A percentile compares a stretch with the other conserved stretches of the same genome.
Evolutionary conservation across 2,113 vertebrate genomes (phyloP).

Genomic region (Mohoua ochrocephala): DNA sequence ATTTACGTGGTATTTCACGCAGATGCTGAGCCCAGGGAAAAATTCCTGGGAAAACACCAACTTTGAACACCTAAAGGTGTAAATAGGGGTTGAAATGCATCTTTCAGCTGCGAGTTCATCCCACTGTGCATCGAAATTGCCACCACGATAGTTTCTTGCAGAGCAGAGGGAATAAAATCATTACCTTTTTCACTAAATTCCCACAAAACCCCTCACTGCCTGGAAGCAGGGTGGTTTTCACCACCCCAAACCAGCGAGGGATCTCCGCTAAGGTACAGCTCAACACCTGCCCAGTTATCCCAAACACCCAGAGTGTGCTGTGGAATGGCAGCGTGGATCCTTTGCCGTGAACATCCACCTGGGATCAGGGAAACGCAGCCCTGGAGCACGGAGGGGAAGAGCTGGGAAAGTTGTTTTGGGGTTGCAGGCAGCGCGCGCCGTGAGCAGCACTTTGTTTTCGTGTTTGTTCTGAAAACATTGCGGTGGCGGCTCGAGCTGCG

Average conservation of each 20-base stretch:
- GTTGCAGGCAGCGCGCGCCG: not conserved
- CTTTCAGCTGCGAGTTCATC: not conserved
- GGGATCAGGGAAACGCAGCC: not conserved
- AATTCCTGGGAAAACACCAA: not conserved
- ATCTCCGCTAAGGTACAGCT: not conserved
- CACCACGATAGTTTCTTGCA: not conserved
- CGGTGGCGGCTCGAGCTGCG: not conserved
- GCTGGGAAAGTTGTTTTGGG: not conserved
- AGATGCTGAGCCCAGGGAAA: not conserved
- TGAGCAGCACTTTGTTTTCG: not conserved
- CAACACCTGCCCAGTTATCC: not conserved
- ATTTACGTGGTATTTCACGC: fast-evolving
- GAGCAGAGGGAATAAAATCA: not conserved
- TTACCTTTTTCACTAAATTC: not conserved
- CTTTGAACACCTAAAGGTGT: not conserved
- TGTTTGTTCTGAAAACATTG: not conserved
- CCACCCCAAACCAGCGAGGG: fast-evolving
- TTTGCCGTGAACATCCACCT: not conserved
- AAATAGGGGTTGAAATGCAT: not conserved
- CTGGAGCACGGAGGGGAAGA: not conserved
- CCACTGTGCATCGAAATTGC: fast-evolving
- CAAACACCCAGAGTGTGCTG: fast-evolving
- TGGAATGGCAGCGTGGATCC: not conserved
- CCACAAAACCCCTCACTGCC: not conserved
- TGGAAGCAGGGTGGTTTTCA: not conserved